phyloP scores from a whole-genome alignment of 30 jellyfish, hydroid and myxozoan species.

The Rhopilema esculentum region DNA sequence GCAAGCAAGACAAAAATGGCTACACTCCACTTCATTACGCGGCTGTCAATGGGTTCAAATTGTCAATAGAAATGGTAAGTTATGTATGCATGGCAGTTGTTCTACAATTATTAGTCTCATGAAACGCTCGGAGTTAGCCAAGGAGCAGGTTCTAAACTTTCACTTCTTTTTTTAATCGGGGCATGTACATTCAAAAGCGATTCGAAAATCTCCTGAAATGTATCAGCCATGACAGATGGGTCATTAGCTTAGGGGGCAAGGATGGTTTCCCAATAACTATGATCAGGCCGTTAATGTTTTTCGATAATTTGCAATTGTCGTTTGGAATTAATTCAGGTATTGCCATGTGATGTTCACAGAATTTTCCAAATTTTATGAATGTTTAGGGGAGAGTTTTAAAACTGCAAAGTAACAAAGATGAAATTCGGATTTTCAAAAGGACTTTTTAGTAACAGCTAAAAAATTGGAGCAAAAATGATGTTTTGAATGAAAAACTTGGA shows the following conservation, averaged over 20 bases:
- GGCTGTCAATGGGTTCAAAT: conserved; percentile 85
- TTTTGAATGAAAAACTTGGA: too few relatives aligned
- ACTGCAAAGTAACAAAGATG: too few relatives aligned
- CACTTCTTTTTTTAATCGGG: conserved; percentile 62
- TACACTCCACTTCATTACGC: conserved; percentile 90
- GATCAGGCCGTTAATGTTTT: conserved; percentile 21
- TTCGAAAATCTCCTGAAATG: conserved; percentile 47
- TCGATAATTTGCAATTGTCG: background rate
- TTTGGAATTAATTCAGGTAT: background rate
- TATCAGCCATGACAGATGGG: conserved; percentile 45
- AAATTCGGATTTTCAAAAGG: too few relatives aligned
- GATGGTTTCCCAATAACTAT: conserved; percentile 52
- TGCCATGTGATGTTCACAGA: too few relatives aligned
- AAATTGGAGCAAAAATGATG: too few relatives aligned
- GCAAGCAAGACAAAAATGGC: conserved; percentile 79
- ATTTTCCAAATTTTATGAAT: too few relatives aligned
- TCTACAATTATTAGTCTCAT: background rate
- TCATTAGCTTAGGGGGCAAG: conserved; percentile 27
- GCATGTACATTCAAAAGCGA: conserved; percentile 61
- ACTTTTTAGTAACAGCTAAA: too few relatives aligned
- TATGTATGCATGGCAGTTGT: too few relatives aligned
- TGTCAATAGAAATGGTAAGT: conserved; percentile 87
- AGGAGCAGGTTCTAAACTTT: conserved; percentile 63
- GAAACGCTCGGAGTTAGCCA: conserved; percentile 39
- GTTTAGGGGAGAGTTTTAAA: too few relatives aligned